Base-by-base conservation (phyloP, 2,797 vertebrate genomes). In the Tadarida brasiliensis region DNA sequence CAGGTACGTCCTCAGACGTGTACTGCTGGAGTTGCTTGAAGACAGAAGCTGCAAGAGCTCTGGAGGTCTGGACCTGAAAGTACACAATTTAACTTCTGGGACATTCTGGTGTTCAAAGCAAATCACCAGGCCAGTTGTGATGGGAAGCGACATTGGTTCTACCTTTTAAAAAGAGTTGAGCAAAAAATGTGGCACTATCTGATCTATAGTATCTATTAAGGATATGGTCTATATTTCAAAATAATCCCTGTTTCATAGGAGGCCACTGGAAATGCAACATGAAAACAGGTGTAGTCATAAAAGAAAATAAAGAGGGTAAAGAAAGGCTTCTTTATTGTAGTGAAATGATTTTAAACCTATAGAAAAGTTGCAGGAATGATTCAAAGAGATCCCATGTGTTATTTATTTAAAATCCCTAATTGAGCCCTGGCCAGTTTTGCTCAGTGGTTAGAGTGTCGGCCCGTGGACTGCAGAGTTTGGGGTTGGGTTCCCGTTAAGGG, bases 1-100 rank as follows among this genome's bases (percentile, higher is more conserved):
- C 51, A 1, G 2, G 0, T 0, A 11, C 1, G 19, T 11, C 47
- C 19, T 15, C 35, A 2, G 30, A n/a, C 15, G 6, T 2, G 0
- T 56, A 49, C 51, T 8, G 2, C 51, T 33, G n/a, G 51, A 33
- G 11, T 8, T 33, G 11, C 20, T 24, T 39, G 7, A 70, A 80
- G 51, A 57, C 17, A 7, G 47, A 73, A 11, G 26, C 24, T 20
- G 11, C 28, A 65, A 61, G 26, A 19, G 4, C 1, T 49, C n/a
- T 8, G 16, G 16, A 86, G 26, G 51, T 5, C 19, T 22, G 10
- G 35, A 35, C 67, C 91, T n/a, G 47, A 67, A 39, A 85, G 2
- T 22, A 28, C 30, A 28, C 3, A n/a, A 12, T 3, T 12, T 35
- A n/a, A 81, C 11, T 67, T 76, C 67, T n/a, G 57, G 20, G 47